Conservation (phyloP, 1,140 invertebrate species). For the Hormaphis cornu region DNA sequence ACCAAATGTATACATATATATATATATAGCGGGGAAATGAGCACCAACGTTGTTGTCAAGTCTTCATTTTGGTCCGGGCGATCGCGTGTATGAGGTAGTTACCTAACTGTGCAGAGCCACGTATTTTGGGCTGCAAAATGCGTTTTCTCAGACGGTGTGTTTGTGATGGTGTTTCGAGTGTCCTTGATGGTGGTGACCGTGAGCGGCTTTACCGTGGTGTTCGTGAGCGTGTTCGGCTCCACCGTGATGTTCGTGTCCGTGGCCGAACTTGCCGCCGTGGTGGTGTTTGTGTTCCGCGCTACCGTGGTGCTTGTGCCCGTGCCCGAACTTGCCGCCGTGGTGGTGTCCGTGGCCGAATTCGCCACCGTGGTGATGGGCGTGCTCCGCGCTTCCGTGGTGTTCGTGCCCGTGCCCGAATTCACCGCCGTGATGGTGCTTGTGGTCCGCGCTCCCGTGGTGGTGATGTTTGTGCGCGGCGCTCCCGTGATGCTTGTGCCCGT, state of each 20-base stretch:
- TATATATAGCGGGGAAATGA: neutral
- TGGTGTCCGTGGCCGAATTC: conserved; percentile 33
- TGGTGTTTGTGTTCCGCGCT: conserved; percentile 30
- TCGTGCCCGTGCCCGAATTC: conserved; percentile 33
- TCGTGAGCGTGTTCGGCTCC: conserved; percentile 30
- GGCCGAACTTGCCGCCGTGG: conserved; percentile 32
- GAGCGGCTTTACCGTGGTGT: conserved; percentile 26
- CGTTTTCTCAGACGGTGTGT: conserved; percentile 28
- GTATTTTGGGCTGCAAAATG: too few relatives aligned
- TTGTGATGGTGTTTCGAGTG: conserved; percentile 34
- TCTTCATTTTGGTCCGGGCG: too few relatives aligned
- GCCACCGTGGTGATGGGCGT: conserved; percentile 16
- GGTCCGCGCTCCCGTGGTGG: conserved; percentile 14
- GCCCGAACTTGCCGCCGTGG: conserved; percentile 33
- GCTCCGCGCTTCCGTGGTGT: conserved; percentile 27
- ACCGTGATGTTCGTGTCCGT: conserved; percentile 30
- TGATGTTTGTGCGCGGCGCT: conserved; percentile 32
- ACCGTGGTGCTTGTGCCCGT: conserved; percentile 33
- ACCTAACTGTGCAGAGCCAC: neutral
- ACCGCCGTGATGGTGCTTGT: conserved; percentile 33
- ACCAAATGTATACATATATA: too few relatives aligned
- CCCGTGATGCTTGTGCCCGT: conserved; percentile 33
- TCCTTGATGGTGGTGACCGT: conserved; percentile 33
- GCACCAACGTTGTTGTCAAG: neutral
- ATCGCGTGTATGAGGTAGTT: neutral